Evolutionary conservation across 2,113 vertebrate genomes (phyloP).

Genomic region (Menura novaehollandiae): DNA sequence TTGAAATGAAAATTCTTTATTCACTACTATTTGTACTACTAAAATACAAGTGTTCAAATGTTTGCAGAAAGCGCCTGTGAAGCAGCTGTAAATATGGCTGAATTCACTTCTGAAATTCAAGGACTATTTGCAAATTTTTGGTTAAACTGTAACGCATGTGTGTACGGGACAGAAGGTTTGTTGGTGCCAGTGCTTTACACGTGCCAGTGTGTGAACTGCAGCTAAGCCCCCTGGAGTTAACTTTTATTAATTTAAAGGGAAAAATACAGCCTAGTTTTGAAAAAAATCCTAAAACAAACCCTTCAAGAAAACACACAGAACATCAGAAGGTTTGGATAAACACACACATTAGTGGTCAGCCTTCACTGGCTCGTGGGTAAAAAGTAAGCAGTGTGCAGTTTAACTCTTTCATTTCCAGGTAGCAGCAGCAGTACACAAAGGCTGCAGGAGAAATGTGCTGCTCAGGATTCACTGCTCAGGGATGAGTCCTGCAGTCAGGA

Average conservation of each 20-base stretch:
- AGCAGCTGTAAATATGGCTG: not conserved
- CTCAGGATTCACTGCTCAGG: not conserved
- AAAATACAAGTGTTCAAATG: constrained; percentile 27
- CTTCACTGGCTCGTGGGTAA: not conserved
- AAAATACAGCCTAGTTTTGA: not conserved
- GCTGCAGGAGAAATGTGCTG: not conserved
- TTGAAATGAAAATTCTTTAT: not conserved
- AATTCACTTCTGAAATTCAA: not conserved
- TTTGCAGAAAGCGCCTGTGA: not conserved
- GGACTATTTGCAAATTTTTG: not conserved
- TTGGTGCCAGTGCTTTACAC: not conserved
- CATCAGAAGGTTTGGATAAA: not conserved
- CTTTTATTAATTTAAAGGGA: not conserved
- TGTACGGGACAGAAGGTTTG: not conserved
- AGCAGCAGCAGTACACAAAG: not conserved
- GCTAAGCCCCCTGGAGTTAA: not conserved
- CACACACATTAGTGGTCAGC: not conserved
- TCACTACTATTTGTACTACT: not conserved
- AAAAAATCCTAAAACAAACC: not conserved
- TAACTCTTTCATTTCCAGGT: not conserved
- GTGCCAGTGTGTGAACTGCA: not conserved
- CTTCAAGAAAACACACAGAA: not conserved
- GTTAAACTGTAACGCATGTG: not conserved
- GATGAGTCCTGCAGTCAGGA: not conserved
- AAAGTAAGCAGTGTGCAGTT: not conserved